Evolutionary conservation across 2,888 invertebrate species (phyloP).

Genomic region (Ectemnius continuus): DNA sequence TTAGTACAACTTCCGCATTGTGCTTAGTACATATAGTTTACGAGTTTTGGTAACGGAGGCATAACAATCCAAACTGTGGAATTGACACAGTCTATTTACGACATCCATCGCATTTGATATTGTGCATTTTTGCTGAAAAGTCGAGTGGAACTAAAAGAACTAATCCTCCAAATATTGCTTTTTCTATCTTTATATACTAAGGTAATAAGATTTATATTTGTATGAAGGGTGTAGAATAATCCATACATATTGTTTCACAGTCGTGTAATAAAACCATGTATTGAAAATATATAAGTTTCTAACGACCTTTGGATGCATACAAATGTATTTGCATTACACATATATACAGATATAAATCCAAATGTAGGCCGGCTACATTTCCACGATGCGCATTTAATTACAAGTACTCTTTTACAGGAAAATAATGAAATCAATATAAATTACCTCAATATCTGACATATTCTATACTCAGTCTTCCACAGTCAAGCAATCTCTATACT

Average conservation of each 20-base stretch:
- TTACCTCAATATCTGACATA: conserved; percentile 5
- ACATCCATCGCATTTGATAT: not conserved
- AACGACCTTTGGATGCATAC: conserved; percentile 24
- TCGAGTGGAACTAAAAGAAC: not conserved
- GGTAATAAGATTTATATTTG: conserved; percentile 52
- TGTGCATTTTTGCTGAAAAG: not conserved
- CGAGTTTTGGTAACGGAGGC: not conserved
- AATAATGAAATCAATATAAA: not conserved
- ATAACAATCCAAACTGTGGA: no score
- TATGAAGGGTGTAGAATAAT: conserved; percentile 47
- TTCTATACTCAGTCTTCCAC: conserved; percentile 25
- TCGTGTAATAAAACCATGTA: conserved; percentile 45
- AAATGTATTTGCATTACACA: conserved; percentile 32
- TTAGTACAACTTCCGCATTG: not conserved
- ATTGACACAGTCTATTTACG: not conserved
- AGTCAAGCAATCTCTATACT: not conserved
- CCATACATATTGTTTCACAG: conserved; percentile 43
- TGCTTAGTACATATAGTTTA: not conserved
- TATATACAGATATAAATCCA: conserved; percentile 13
- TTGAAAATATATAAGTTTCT: conserved; percentile 45
- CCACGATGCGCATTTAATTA: not conserved
- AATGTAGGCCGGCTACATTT: not conserved
- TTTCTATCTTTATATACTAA: conserved; percentile 56
- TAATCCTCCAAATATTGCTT: conserved; percentile 48
- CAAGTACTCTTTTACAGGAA: no score